Conservation (phyloP, 2,888 invertebrate genomes). For the Camponotus fellah region DNA sequence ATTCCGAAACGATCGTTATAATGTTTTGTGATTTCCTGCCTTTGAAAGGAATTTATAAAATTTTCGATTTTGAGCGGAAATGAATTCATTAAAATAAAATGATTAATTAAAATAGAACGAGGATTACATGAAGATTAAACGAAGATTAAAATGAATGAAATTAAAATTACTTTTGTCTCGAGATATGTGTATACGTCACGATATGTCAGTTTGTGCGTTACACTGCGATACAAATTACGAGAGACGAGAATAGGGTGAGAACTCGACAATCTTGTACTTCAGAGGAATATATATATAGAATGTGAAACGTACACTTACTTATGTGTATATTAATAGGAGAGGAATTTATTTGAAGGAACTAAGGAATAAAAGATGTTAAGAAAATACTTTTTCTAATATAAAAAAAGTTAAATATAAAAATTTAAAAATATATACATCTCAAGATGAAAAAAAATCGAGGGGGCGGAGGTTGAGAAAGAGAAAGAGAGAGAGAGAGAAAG, state of each 20-base stretch:
- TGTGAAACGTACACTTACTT: slow-evolving; percentile 34
- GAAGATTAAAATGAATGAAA: background rate
- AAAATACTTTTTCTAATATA: background rate
- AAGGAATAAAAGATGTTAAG: background rate
- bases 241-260: slow-evolving; percentile 35
- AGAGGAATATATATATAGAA: slow-evolving; percentile 9
- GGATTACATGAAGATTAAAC: background rate
- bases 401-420: background rate
- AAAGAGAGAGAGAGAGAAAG: background rate
- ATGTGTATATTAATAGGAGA: slow-evolving; percentile 27
- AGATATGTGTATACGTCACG: background rate
- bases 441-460: background rate
- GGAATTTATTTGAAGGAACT: background rate
- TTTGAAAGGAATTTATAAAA: background rate
- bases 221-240: slow-evolving; percentile 68
- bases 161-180: background rate
- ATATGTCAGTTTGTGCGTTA: slow-evolving; percentile 71
- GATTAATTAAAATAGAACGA: background rate
- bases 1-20: background rate
- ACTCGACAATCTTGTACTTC: slow-evolving; percentile 42
- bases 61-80: background rate
- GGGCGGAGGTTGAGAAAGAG: slow-evolving; percentile 8
- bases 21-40: background rate
- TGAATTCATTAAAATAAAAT: too few relatives aligned
- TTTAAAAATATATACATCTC: background rate